Base-by-base conservation (phyloP, 2,113 vertebrate species). In the Rhea americana region DNA sequence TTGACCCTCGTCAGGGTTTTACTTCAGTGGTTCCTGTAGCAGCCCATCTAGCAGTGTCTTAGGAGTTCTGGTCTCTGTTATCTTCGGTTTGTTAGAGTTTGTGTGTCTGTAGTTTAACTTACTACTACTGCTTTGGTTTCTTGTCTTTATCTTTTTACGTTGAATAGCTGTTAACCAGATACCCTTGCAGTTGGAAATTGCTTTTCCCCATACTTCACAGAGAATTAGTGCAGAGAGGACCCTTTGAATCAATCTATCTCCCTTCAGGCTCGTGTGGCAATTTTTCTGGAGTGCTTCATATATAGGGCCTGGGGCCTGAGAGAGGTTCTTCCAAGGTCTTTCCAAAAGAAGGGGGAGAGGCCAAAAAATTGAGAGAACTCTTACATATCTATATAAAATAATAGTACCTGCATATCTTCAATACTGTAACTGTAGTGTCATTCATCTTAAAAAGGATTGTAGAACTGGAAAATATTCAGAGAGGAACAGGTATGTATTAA, bases 191-290 rank as follows among this genome's bases (percentile, higher is more conserved):
- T 5, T 75, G 43, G 71, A 85, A 91, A 85, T 37, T 28, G 15
- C 51, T 39, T 83, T 55, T 1, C 32, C 37, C 4, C 5, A 7
- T 13, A 5, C 16, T 77, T 86, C 26, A 24, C 20, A 17, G 45
- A 61, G 56, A 88, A 63, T 62, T 45, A 66, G 56, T 66, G 37
- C 56, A 82, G 43, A 62, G 71, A 89, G 56, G 51, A 89, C 65
- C 47, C 51, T 75, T 65, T 67, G 68, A 74, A 75, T 13, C 28
- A 0, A 0, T 16, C n/a, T 0, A 0, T 56, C 74, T 78, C 11
- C 1, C 47, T 87, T 16, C 50, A 43, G 30, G 41, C 11, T 74
- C 53, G 35, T 22, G 18, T 41, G 56, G 39, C 11, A 17, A 45
- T 22, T 20, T 62, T 63, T 53, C 62, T 53, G 77, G 32, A 24